Evolutionary conservation across 1,140 invertebrate genomes (phyloP).

Genomic region (Armadillidium nasatum): DNA sequence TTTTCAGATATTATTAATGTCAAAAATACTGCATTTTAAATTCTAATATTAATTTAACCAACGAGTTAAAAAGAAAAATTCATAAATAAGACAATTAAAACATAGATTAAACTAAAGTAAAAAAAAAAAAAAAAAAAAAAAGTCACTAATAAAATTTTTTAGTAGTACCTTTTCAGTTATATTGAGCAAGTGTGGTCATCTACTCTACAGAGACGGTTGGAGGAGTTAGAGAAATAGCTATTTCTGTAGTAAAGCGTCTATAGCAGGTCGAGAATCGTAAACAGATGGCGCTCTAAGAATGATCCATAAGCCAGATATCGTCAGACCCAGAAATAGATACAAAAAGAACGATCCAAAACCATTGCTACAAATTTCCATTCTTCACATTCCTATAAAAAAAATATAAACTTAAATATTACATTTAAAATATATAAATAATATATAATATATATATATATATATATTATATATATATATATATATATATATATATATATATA

Average conservation of each 20-base stretch:
- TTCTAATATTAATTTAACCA: no score
- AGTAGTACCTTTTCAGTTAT: background rate
- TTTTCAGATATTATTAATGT: no score
- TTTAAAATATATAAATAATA: background rate
- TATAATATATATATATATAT: background rate
- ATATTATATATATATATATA: no score
- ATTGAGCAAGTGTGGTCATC: background rate
- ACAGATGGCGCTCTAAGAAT: constrained; percentile 86
- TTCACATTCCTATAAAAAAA: constrained; percentile 69
- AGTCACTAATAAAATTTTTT: no score
- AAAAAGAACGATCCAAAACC: constrained; percentile 95
- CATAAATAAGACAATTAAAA: no score
- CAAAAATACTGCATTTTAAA: no score
- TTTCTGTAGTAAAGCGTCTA: constrained; percentile 71
- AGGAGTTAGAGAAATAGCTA: constrained; percentile 45
- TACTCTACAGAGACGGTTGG: background rate
- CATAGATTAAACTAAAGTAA: no score
- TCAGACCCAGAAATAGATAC: constrained; percentile 91
- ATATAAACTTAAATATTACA: background rate
- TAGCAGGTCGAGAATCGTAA: constrained; percentile 82
- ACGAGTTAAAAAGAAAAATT: no score
- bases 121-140: no score
- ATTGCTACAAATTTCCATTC: constrained; percentile 99
- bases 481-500: no score
- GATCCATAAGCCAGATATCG: constrained; percentile 85